These are phyloP conservation scores for Odontesthes bonariensis DNA, from an alignment of 2,113 vertebrate genomes.

Conservation along the genomic window DNA sequence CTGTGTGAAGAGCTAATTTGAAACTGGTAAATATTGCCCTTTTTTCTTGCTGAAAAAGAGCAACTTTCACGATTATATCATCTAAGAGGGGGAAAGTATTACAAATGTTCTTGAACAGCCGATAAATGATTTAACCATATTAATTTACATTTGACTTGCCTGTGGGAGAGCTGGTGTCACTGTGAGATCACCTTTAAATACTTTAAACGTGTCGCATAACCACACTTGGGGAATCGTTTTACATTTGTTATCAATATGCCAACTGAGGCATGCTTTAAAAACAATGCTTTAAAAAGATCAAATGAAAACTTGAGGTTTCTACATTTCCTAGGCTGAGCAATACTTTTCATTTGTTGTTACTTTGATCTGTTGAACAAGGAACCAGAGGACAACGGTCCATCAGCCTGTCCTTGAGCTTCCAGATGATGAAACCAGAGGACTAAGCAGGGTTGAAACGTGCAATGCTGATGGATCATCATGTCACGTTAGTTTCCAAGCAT, in stretches of 20 bases:
- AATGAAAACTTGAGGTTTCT: constrained; percentile 56
- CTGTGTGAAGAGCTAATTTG: constrained; percentile 38
- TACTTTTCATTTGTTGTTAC: constrained; percentile 37
- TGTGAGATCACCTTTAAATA: constrained; percentile 59
- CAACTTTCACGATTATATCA: constrained; percentile 32
- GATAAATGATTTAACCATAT: constrained; percentile 48
- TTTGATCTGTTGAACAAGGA: constrained; percentile 65
- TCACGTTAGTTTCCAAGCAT: constrained; percentile 65
- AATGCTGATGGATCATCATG: constrained; percentile 66
- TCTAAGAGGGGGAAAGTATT: constrained; percentile 52
- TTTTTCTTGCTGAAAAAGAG: constrained; percentile 48
- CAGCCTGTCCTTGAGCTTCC: constrained; percentile 44
- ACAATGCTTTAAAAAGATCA: constrained; percentile 57
- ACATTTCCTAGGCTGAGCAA: constrained; percentile 34
- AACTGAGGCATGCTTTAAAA: too few species aligned
- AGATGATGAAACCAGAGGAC: constrained; percentile 58
- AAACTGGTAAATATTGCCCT: constrained; percentile 61
- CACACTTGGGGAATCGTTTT: constrained; percentile 35
- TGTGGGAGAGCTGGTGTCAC: constrained; percentile 47
- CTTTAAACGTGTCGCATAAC: constrained; percentile 57
- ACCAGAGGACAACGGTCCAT: constrained; percentile 47
- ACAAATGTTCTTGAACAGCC: constrained; percentile 48
- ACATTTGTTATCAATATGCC: constrained; percentile 57
- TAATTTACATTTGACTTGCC: constrained; percentile 47
- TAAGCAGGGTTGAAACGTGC: constrained; percentile 46